Base-by-base conservation (phyloP, 2,888 invertebrate species). In the Eudasyphora cyanicolor region DNA sequence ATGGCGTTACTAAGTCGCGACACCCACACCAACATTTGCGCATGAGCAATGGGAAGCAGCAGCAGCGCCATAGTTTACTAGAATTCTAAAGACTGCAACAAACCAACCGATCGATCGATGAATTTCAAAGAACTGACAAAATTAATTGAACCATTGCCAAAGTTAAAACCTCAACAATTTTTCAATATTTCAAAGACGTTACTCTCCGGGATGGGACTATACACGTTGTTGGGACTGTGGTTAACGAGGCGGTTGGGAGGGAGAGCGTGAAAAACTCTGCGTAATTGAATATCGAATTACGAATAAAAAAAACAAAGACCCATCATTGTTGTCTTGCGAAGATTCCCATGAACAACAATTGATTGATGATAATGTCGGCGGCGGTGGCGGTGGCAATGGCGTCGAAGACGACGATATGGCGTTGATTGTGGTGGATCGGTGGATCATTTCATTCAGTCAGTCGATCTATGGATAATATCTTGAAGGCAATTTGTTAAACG, bases 11-110 rank as follows among this genome's bases (percentile, higher is more conserved):
- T 17, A n/a, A n/a, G 19, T 19, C 38, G 5, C 76, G 76, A 84
- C 84, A 84, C 84, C 84, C 81, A 81, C 84, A 79, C 32, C n/a
- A n/a, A n/a, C n/a, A n/a, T 38, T 14, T n/a, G 67, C 67, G 38
- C 67, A 67, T 67, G 67, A 17, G 64, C 64, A 64, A 32, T 27
- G n/a, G n/a, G n/a, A n/a, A n/a, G 29, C 49, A 19, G 21, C 38
- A 24, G 21, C 38, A 67, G 14, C 42, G 27, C 32, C n/a, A n/a
- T n/a, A n/a, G n/a, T 49, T 49, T 60, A 29, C 29, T 32, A 60
- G 32, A 60, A 60, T 60, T 14, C 29, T 14, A 24, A 27, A 14
- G 57, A 12, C 27, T 27, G 57, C 6, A 14, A n/a, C 29, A 12
- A 29, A 14, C 7, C n/a, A n/a, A n/a, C 4, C n/a, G n/a, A 45